Evolutionary conservation across 2,113 vertebrate genomes (phyloP), one percentile per base, ranked within the genome.

Genomic region (Pipa parva): DNA sequence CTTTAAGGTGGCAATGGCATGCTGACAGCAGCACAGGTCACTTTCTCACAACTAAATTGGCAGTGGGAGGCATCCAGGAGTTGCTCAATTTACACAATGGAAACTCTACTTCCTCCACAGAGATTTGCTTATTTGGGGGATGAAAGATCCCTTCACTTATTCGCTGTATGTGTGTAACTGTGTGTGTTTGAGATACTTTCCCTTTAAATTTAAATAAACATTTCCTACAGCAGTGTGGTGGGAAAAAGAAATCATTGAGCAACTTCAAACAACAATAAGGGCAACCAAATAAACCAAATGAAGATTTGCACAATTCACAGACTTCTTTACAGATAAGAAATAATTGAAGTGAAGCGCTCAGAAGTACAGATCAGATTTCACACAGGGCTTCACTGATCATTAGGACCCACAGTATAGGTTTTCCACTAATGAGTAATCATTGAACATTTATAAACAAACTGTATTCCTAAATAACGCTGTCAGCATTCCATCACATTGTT

Each of bases 361-460:
- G 18, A 15, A 56, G 18, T 17, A 5, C 3, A 42, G 39, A 54
- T 31, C 54, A 31, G 54, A 21, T 56, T 56, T 56, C 54, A 31
- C 28, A 33, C 18, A 31, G 33, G 54, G 28, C 27, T 31, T 56
- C 28, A 31, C 54, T 56, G 28, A 31, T 56, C 54, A 28, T 56
- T 29, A 33, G 46, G 21, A 49, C 9, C 46, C 22, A 20, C 10
- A 24, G 46, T 49, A 11, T 22, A 22, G 7, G 15, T 29, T 20
- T 56, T 28, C 18, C 15, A 56, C 54, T 56, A 56, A 56, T 29
- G 28, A 31, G 28, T 56, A 56, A 56, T 29, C 28, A 21, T 24
- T 24, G 8, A 28, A 56, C n/a, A 31, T 29, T 31, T 31, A 31
- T 28, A 49, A 49, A 49, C 46, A 7, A 21, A 13, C 7, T 20